These are phyloP conservation scores for Prosapia bicincta DNA, from an alignment of 2,888 invertebrate species.

Conservation along the genomic window DNA sequence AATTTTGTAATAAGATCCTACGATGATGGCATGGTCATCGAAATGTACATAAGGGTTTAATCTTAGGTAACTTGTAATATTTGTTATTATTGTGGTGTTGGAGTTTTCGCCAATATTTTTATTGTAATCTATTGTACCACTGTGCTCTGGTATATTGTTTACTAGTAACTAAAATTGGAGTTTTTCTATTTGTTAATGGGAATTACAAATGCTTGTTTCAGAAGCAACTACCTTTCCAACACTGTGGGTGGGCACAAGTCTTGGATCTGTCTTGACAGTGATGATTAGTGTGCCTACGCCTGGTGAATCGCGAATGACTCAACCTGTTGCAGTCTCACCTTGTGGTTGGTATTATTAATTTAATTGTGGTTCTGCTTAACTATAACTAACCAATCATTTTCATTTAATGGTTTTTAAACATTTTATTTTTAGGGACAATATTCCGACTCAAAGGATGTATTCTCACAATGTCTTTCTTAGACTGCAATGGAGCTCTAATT, in stretches of 20 bases:
- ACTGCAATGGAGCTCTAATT: slow-evolving; percentile 90
- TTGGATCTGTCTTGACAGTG: slow-evolving; percentile 93
- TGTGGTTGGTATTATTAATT: slow-evolving; percentile 59
- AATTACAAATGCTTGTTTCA: slow-evolving; percentile 45
- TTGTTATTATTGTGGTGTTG: no score
- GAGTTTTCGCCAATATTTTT: no score
- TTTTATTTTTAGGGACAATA: slow-evolving; percentile 65
- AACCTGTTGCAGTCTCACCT: slow-evolving; percentile 84
- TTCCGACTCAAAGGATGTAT: slow-evolving; percentile 96
- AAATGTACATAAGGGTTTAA: no score
- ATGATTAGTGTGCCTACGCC: slow-evolving; percentile 76
- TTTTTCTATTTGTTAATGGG: neutral
- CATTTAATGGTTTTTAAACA: neutral
- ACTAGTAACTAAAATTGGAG: no score
- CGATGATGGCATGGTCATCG: no score
- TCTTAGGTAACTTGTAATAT: no score
- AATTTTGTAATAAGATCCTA: no score
- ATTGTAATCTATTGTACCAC: no score
- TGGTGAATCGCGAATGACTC: slow-evolving; percentile 74
- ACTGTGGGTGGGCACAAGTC: slow-evolving; percentile 96
- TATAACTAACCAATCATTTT: neutral
- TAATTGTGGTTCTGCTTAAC: slow-evolving; percentile 3
- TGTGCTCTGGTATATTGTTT: no score
- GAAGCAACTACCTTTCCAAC: slow-evolving; percentile 86
- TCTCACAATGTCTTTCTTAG: slow-evolving; percentile 91